A percentile compares a stretch with the other conserved stretches of the same genome.
Evolutionary conservation across 2,113 vertebrate genomes (phyloP).

Genomic region (Phainopepla nitens): DNA sequence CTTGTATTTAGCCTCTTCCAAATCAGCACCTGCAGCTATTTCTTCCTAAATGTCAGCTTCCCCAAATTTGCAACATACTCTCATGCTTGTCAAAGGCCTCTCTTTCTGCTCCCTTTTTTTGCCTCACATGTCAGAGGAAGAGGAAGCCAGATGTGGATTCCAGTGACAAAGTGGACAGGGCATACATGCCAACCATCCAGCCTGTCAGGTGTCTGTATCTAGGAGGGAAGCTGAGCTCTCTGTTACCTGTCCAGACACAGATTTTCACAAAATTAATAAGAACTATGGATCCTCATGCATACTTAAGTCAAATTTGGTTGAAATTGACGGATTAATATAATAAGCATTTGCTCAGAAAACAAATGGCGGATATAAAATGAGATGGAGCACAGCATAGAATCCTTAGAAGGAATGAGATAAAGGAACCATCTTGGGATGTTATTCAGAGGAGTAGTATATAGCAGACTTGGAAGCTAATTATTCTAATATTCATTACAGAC

Average conservation of each 20-base stretch:
- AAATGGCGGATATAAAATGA: not conserved
- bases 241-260: not conserved
- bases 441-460: not conserved
- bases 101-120: not conserved
- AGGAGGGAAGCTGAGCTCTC: not conserved
- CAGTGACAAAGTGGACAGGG: not conserved
- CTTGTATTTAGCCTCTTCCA: not conserved
- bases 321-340: not conserved
- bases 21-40: not conserved
- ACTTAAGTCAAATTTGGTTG: not conserved
- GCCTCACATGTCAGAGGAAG: fast-evolving
- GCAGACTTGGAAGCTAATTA: not conserved
- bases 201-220: not conserved
- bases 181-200: not conserved
- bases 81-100: not conserved
- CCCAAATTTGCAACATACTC: not conserved
- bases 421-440: not conserved
- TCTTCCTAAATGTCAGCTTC: not conserved
- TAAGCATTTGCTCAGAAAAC: not conserved
- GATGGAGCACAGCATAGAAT: not conserved
- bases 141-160: not conserved
- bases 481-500: not conserved
- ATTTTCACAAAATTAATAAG: not conserved
- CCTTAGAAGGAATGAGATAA: not conserved
- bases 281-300: not conserved